These are phyloP conservation scores for Pavo muticus DNA, from an alignment of 2,113 vertebrate species.

Conservation along the genomic window DNA sequence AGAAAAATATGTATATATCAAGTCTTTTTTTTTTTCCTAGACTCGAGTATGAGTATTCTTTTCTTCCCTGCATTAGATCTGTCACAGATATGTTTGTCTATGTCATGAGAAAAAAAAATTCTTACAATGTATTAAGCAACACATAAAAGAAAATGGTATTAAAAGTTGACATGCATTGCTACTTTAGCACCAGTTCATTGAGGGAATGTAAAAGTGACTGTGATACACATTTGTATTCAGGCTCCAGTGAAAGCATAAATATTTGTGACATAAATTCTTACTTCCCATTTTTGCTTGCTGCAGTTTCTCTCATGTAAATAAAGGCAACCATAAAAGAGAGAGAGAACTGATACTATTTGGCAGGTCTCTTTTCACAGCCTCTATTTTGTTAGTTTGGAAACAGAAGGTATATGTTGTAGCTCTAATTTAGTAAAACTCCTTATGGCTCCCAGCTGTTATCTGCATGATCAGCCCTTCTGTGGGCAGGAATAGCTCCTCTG, in stretches of 20 bases:
- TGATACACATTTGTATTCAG: neutral
- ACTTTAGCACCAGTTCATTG: neutral
- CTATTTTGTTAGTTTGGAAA: neutral
- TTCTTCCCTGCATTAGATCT: neutral
- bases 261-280: neutral
- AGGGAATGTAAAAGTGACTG: neutral
- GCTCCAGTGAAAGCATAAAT: neutral
- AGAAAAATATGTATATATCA: neutral
- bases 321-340: neutral
- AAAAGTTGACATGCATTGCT: neutral
- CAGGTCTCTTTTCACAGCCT: neutral
- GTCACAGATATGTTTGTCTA: neutral
- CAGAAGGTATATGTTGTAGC: neutral
- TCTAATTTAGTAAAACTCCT: neutral
- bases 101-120: neutral
- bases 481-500: neutral
- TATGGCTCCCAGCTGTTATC: neutral
- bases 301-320: neutral
- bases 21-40: neutral
- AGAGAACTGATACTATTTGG: neutral
- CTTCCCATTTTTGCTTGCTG: neutral
- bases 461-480: neutral
- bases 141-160: neutral
- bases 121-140: neutral
- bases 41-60: neutral